phyloP scores from a whole-genome alignment of 92 coral and sea anemone genomes.

The Epizoanthus fatuus region DNA sequence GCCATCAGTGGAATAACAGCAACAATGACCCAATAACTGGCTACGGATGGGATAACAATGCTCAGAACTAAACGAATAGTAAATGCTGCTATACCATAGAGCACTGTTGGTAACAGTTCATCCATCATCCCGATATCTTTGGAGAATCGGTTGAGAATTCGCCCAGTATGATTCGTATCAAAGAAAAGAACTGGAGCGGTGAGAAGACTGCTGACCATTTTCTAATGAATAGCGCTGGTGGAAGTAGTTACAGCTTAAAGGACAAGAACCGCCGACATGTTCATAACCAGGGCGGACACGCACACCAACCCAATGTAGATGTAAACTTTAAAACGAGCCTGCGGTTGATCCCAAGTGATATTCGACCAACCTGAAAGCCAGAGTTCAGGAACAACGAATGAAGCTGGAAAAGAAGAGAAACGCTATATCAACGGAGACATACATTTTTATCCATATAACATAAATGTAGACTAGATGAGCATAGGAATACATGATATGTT shows the following conservation, averaged over 20 bases:
- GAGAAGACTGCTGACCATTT: slow-evolving; percentile 23
- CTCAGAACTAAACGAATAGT: neutral
- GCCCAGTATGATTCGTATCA: too few relatives aligned
- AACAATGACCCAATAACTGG: neutral
- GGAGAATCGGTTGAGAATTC: too few relatives aligned
- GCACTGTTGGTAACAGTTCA: neutral
- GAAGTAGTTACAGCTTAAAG: neutral
- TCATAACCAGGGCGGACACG: neutral
- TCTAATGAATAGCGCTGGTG: neutral
- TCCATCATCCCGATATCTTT: neutral
- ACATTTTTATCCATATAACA: neutral
- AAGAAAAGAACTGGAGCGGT: neutral
- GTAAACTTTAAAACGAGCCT: neutral
- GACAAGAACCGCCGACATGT: slow-evolving; percentile 20
- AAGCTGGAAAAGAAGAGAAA: neutral
- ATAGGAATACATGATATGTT: neutral
- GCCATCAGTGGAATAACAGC: too few relatives aligned
- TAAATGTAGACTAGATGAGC: too few relatives aligned
- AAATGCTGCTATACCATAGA: slow-evolving; percentile 5
- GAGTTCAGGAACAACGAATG: slow-evolving; percentile 2
- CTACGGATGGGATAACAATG: neutral
- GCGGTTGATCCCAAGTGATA: neutral
- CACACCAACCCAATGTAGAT: slow-evolving; percentile 1
- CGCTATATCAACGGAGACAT: neutral
- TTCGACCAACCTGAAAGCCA: slow-evolving; percentile 35